phyloP scores from a whole-genome alignment of 1,140 invertebrate species.

The Zaprionus taronus region DNA sequence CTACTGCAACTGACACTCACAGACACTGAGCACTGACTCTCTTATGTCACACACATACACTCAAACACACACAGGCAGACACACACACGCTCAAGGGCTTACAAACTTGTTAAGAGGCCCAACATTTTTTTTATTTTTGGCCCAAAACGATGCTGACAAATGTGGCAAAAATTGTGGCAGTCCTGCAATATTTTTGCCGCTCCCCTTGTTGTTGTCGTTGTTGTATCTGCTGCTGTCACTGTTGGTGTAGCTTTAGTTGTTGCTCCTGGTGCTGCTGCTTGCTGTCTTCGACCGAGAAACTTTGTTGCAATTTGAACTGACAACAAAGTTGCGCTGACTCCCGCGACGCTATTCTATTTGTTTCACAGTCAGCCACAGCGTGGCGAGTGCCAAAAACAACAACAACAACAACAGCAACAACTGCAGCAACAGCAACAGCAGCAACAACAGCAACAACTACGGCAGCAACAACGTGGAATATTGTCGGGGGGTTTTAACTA shows the following conservation, averaged over 20 bases:
- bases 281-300: constrained; percentile 9
- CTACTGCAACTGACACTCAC: constrained; percentile 30
- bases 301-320: constrained; percentile 38
- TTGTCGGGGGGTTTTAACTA: constrained; percentile 15
- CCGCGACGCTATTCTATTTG: constrained; percentile 28
- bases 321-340: constrained; percentile 32
- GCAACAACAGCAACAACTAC: constrained; percentile 5
- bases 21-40: constrained; percentile 3
- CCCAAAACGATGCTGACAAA: constrained; percentile 29
- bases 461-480: constrained; percentile 5
- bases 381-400: background rate
- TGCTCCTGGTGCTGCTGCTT: background rate
- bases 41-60: background rate
- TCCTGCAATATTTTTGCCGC: constrained; percentile 22
- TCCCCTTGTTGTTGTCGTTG: background rate
- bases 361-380: constrained; percentile 10
- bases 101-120: constrained; percentile 17
- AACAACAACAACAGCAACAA: constrained; percentile 3
- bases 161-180: constrained; percentile 42
- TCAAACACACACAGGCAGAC: background rate
- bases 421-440: constrained; percentile 11
- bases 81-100: background rate
- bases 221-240: background rate
- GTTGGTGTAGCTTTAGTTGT: background rate
- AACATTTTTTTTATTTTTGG: constrained; percentile 10